These are phyloP conservation scores for Poeciliopsis presidionis DNA, from an alignment of 2,797 vertebrate species.

Conservation along the genomic window DNA sequence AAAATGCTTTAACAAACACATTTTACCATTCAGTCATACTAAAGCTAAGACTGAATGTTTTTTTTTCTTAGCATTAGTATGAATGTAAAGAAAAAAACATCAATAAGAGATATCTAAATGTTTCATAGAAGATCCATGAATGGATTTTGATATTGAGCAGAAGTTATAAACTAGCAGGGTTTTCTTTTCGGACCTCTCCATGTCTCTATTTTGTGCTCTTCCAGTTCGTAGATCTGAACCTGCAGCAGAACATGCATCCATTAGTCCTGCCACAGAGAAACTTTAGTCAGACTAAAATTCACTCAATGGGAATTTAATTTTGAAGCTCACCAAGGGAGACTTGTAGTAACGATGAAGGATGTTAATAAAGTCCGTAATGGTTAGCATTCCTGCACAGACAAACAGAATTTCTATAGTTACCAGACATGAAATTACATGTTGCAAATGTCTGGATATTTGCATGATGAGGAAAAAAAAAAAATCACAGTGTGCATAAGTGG, in stretches of 20 bases:
- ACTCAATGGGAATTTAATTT: not conserved
- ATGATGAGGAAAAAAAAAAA: not conserved
- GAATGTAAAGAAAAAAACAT: not conserved
- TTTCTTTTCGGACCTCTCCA: slow-evolving; percentile 88
- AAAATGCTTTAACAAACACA: not conserved
- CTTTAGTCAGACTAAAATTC: not conserved
- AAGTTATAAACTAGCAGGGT: not conserved
- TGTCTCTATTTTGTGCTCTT: slow-evolving; percentile 97
- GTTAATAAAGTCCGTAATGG: slow-evolving; percentile 98
- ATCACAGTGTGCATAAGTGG: not conserved
- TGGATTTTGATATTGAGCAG: not conserved
- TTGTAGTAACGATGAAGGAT: slow-evolving; percentile 97
- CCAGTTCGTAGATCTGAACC: slow-evolving; percentile 98
- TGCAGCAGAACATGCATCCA: slow-evolving; percentile 63
- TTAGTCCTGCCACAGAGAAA: not conserved
- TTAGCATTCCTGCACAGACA: slow-evolving; percentile 90
- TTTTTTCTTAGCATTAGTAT: not conserved
- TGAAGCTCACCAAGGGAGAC: slow-evolving; percentile 89
- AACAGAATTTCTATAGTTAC: not conserved
- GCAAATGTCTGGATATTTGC: not conserved
- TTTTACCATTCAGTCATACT: no score
- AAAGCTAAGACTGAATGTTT: no score
- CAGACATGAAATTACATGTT: not conserved
- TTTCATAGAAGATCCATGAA: not conserved
- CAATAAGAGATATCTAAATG: not conserved